These are phyloP conservation scores for Lophotriccus pileatus DNA, from an alignment of 2,797 vertebrate genomes.

Conservation along the genomic window DNA sequence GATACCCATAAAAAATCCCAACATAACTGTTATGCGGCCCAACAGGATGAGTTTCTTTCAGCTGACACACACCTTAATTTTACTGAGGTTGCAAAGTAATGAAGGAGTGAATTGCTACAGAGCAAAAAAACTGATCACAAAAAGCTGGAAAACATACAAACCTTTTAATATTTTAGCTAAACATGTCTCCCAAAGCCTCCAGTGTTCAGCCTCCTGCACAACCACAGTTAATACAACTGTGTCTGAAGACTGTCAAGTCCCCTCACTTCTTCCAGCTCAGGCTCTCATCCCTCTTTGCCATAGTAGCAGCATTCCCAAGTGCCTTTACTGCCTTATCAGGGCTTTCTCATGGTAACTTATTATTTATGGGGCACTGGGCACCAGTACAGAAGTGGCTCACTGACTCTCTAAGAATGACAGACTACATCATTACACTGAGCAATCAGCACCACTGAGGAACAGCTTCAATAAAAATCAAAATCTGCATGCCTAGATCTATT, in stretches of 20 bases:
- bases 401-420: not conserved
- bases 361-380: not conserved
- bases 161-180: not conserved
- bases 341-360: not conserved
- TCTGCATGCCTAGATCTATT: not conserved
- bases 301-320: not conserved
- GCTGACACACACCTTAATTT: not conserved
- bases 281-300: not conserved
- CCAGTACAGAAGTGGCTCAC: not conserved
- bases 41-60: not conserved
- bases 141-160: not conserved
- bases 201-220: not conserved
- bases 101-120: not conserved
- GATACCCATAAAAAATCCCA: not conserved
- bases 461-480: not conserved
- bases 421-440: not conserved
- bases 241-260: not conserved
- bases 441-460: not conserved
- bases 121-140: not conserved
- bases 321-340: not conserved
- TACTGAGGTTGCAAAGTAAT: not conserved
- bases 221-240: not conserved
- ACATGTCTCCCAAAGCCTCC: not conserved
- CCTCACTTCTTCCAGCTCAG: not conserved
- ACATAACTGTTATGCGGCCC: fast-evolving